These are phyloP conservation scores for Onychomys arenicola DNA, from an alignment of 2,797 vertebrate genomes.

Conservation along the genomic window DNA sequence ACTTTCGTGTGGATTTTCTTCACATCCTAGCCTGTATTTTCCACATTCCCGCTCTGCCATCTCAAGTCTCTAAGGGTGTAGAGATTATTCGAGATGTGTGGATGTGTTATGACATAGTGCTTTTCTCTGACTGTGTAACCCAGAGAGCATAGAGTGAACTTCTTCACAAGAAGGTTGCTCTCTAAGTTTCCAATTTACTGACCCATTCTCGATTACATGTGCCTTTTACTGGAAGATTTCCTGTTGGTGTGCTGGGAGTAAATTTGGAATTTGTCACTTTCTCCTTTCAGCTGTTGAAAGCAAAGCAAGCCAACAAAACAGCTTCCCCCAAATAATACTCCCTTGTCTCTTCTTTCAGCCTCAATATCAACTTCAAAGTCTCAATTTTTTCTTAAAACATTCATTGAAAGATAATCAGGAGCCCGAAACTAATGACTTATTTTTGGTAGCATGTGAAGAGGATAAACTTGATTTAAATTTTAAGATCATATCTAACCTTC, in stretches of 20 bases:
- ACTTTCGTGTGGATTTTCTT: not conserved
- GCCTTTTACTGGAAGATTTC: not conserved
- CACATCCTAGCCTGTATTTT: not conserved
- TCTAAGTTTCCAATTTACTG: not conserved
- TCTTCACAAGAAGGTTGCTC: not conserved
- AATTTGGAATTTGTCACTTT: constrained; percentile 20
- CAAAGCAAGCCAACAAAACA: not conserved
- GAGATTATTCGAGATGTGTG: not conserved
- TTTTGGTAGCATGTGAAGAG: not conserved
- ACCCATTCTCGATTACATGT: not conserved
- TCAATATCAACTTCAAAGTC: not conserved
- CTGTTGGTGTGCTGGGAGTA: not conserved
- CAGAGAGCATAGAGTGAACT: not conserved
- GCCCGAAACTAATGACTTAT: not conserved
- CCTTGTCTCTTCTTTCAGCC: not conserved
- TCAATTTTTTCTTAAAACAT: not conserved
- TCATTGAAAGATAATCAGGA: not conserved
- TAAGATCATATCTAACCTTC: not conserved
- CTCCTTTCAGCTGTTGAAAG: not conserved
- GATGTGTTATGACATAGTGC: not conserved
- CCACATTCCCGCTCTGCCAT: not conserved
- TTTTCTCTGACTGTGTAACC: not conserved
- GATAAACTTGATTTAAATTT: not conserved
- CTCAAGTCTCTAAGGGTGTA: not conserved
- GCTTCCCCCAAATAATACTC: not conserved